phyloP scores from a whole-genome alignment of 2,113 vertebrate species.

The Ochotona curzoniae region DNA sequence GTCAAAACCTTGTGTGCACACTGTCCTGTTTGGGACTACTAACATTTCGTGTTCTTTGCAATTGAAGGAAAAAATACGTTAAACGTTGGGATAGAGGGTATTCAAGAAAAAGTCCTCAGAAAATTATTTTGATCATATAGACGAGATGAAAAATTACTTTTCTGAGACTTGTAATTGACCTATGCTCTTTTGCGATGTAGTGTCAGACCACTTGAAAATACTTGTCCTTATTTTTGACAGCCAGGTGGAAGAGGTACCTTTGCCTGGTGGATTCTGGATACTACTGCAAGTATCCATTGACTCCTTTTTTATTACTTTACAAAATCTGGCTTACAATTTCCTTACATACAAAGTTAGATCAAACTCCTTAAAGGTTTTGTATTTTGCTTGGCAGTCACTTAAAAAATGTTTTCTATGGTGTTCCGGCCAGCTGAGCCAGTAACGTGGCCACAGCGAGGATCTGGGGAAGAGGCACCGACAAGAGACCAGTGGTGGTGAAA shows the following conservation, averaged over 20 bases:
- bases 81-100: neutral
- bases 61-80: neutral
- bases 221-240: conserved; percentile 19
- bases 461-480: no score
- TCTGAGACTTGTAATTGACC: neutral
- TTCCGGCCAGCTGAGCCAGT: no score
- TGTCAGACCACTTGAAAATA: conserved; percentile 19
- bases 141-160: conserved; percentile 16
- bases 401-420: no score
- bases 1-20: neutral
- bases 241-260: neutral
- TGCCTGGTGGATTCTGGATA: neutral
- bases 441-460: no score
- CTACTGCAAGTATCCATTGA: neutral
- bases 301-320: neutral
- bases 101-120: neutral
- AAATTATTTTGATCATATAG: neutral
- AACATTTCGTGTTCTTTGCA: neutral
- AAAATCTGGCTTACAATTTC: neutral
- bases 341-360: neutral
- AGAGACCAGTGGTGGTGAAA: no score
- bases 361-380: neutral
- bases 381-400: conserved; percentile 17
- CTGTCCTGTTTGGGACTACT: neutral
- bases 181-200: neutral